Evolutionary conservation across 1,140 invertebrate genomes (phyloP), one percentile per base, ranked within the genome.

Genomic region (Diachasma alloeum): DNA sequence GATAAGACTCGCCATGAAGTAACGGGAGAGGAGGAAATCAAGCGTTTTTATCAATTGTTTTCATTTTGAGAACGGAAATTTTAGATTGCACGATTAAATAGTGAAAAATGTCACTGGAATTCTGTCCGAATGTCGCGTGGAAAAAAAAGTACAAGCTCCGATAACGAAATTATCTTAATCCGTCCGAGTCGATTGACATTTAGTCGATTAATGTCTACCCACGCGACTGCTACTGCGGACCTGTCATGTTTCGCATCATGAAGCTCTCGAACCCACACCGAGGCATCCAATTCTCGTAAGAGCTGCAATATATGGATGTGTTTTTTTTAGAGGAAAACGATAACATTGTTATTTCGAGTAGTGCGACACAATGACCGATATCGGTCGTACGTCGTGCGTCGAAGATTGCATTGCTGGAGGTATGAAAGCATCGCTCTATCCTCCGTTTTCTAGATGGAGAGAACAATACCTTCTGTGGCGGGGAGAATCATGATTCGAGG

Each of bases 141-240:
- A 13, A 19, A n/a, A 17, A 53, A 17, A 63, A 10, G 24, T 63
- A 63, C 59, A 6, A 31, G 24, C 15, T 4, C n/a, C 78, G 80
- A 80, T 83, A 83, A 83, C 82, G 76, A 84, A 83, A 82, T 85
- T 85, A 84, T 85, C 82, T 83, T 83, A 83, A 83, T 84, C 78
- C 80, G 56, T 31, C 44, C 78, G 79, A 78, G 82, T 85, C 82
- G 83, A 83, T 84, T 83, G 84, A 83, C 84, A 81, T 80, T 82
- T 83, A 84, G 81, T 83, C 81, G 83, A 84, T 85, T 17, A 63
- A 63, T 63, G 24, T 31, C 59, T 56, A 56, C n/a, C 59, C 22
- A 63, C 24, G 22, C 59, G 59, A 31, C 11, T 63, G 59, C 19
- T 63, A 26, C 48, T 17, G 48, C 59, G 11, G 9, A 63, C 59